Evolutionary conservation across 2,888 invertebrate genomes (phyloP).

Genomic region (Nephrotoma guestfalica): DNA sequence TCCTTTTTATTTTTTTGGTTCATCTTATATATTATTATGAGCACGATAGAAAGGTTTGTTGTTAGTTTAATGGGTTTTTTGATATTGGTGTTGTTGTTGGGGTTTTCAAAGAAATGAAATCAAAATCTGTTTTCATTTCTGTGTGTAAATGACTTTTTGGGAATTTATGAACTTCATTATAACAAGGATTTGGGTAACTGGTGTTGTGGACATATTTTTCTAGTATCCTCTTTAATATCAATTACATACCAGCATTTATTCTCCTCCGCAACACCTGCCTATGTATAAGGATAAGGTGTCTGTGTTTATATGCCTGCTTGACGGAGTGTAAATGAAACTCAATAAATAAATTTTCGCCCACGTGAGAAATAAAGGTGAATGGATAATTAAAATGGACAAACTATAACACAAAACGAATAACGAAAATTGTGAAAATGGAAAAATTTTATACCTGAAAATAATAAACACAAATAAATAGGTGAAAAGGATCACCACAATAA

Average conservation of each 20-base stretch:
- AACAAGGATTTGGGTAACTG: not conserved
- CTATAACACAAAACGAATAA: not conserved
- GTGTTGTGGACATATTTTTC: not conserved
- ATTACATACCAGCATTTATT: not conserved
- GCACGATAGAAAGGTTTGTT: not conserved
- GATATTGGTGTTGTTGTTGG: not conserved
- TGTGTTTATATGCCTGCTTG: not conserved
- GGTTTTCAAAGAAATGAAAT: not conserved
- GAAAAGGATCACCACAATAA: not conserved
- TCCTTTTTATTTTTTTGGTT: not conserved
- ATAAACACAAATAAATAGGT: not conserved
- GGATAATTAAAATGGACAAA: not conserved
- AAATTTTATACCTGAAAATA: not conserved
- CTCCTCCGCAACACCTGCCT: not conserved
- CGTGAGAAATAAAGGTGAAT: not conserved
- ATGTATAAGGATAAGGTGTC: not conserved
- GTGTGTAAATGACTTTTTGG: not conserved
- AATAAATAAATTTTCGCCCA: not conserved
- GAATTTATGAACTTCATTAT: not conserved
- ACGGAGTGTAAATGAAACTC: not conserved
- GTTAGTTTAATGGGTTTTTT: not conserved
- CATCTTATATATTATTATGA: not conserved
- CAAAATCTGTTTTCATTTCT: not conserved
- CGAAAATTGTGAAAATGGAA: not conserved
- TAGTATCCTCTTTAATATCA: not conserved